A percentile compares a stretch with the other conserved stretches of the same genome.
These are phyloP conservation scores for Allygus modestus DNA, from an alignment of 2,888 invertebrate species.

Conservation along the genomic window DNA sequence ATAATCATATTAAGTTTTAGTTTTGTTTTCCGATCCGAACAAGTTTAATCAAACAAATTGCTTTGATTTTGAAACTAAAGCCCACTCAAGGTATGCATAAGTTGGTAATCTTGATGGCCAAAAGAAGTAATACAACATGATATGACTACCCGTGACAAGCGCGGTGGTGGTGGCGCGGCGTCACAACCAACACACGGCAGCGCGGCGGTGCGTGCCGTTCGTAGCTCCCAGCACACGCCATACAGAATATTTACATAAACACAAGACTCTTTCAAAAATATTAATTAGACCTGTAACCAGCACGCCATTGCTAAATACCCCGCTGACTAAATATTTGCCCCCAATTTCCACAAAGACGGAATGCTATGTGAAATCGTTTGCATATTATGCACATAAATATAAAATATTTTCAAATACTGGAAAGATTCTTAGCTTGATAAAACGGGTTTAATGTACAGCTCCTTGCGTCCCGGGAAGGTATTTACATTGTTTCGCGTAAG, in stretches of 20 bases:
- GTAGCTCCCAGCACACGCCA: conserved; percentile 3
- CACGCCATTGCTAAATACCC: conserved; percentile 42
- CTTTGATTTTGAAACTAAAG: too few relatives aligned
- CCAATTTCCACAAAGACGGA: conserved; percentile 42
- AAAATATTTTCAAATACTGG: conserved; percentile 27
- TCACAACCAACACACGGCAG: conserved; percentile 10
- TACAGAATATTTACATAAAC: conserved; percentile 41
- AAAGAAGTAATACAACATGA: too few relatives aligned
- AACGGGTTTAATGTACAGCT: background rate
- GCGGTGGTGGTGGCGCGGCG: background rate
- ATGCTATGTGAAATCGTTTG: conserved; percentile 12
- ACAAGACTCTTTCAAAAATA: conserved; percentile 48
- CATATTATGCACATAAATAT: conserved; percentile 25
- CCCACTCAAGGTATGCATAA: too few relatives aligned
- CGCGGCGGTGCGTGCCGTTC: conserved; percentile 24
- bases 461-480: background rate
- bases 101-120: too few relatives aligned
- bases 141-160: too few relatives aligned
- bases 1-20: too few relatives aligned
- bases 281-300: conserved; percentile 33
- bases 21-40: too few relatives aligned
- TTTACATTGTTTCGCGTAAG: too few relatives aligned
- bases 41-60: too few relatives aligned
- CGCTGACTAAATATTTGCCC: conserved; percentile 30
- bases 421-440: conserved; percentile 4